A percentile compares a stretch with the other conserved stretches of the same genome.
Evolutionary conservation across 1,140 invertebrate genomes (phyloP).

Genomic region (Tetraneura akinire): DNA sequence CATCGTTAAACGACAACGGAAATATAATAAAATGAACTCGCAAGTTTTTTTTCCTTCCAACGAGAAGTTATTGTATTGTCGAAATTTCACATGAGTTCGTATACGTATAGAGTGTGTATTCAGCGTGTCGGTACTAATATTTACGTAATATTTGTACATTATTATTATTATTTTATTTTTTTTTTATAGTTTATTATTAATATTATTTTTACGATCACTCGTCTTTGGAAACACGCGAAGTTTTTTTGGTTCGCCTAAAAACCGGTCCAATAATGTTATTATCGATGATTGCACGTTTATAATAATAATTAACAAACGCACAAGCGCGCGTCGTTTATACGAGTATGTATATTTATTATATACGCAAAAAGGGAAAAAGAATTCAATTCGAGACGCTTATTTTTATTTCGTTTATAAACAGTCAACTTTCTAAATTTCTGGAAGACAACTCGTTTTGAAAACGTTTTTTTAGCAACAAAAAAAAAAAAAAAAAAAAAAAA

Average conservation of each 20-base stretch:
- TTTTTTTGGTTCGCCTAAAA: slow-evolving; percentile 42
- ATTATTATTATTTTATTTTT: no score
- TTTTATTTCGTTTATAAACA: neutral
- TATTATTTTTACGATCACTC: neutral
- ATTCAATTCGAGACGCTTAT: slow-evolving; percentile 8
- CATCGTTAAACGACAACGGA: no score
- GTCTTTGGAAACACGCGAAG: slow-evolving; percentile 18
- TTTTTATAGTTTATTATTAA: no score
- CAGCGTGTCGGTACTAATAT: no score
- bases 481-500: no score
- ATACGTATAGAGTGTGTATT: no score
- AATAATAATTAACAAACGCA: slow-evolving; percentile 2
- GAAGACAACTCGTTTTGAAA: slow-evolving; percentile 26
- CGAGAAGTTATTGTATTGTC: no score
- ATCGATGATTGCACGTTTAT: neutral
- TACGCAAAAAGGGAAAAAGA: slow-evolving; percentile 11
- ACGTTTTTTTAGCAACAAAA: neutral
- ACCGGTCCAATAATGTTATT: slow-evolving; percentile 53
- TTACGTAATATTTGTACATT: no score
- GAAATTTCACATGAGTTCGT: no score
- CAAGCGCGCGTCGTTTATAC: neutral
- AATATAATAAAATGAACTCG: no score
- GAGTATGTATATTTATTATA: neutral
- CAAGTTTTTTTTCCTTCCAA: no score
- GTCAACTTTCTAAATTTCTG: slow-evolving; percentile 31